phyloP scores from a whole-genome alignment of 1,140 invertebrate species.

The Cyphomyrmex costatus region DNA sequence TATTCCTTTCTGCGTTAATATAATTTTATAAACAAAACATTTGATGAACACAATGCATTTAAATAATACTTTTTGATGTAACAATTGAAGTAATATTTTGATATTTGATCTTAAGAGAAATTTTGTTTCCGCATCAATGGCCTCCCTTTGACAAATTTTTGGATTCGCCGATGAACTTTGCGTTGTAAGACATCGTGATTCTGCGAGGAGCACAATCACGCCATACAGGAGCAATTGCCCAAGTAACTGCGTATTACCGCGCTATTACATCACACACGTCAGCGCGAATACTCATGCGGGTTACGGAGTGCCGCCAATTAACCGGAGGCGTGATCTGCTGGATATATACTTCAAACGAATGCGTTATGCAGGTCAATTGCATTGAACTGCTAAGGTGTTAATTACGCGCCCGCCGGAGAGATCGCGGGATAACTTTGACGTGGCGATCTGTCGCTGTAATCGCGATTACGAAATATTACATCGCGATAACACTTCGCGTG shows the following conservation, averaged over 20 bases:
- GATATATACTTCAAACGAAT: slow-evolving; percentile 57
- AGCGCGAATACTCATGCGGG: slow-evolving; percentile 49
- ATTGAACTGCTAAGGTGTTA: slow-evolving; percentile 52
- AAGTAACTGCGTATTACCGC: slow-evolving; percentile 65
- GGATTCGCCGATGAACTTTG: too few species aligned
- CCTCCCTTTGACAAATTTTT: background rate
- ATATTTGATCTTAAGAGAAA: too few species aligned
- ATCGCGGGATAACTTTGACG: slow-evolving; percentile 45
- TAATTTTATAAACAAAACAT: too few species aligned
- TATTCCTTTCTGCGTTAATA: too few species aligned
- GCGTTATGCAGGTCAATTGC: slow-evolving; percentile 48
- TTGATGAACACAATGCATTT: too few species aligned
- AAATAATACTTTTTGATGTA: too few species aligned
- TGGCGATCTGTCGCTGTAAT: slow-evolving; percentile 30
- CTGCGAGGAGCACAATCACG: slow-evolving; percentile 35
- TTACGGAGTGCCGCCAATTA: slow-evolving; percentile 59
- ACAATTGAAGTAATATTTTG: too few species aligned
- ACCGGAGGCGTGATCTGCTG: slow-evolving; percentile 36
- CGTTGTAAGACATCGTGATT: background rate
- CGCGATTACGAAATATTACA: slow-evolving; percentile 50
- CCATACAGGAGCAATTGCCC: slow-evolving; percentile 18
- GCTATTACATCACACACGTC: slow-evolving; percentile 33
- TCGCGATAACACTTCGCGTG: slow-evolving; percentile 26
- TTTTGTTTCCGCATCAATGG: too few species aligned
- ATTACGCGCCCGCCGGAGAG: slow-evolving; percentile 24